phyloP scores from a whole-genome alignment of 2,797 vertebrate genomes.

The Tarsius wallacei region DNA sequence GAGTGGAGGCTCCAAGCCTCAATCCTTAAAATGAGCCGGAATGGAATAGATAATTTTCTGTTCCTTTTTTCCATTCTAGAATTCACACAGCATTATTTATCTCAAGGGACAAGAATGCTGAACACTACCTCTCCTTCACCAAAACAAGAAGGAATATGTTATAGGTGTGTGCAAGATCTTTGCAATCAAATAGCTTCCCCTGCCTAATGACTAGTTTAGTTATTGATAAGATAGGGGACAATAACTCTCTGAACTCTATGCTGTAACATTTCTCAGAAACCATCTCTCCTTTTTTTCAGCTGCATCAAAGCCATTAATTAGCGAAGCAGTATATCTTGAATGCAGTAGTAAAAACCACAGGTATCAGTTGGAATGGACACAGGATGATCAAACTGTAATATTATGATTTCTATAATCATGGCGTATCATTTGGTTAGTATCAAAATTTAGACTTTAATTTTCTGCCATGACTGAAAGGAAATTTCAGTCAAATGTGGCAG shows the following conservation, averaged over 20 bases:
- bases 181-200: conserved; percentile 5
- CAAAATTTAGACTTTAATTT: conserved; percentile 89
- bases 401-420: conserved; percentile 78
- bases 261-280: not conserved
- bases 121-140: not conserved
- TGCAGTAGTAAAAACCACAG: conserved; percentile 41
- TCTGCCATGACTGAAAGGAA: conserved; percentile 83
- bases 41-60: conserved; percentile 25
- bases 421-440: conserved; percentile 81
- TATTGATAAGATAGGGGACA: conserved; percentile 47
- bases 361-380: conserved; percentile 62
- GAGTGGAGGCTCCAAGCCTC: not conserved
- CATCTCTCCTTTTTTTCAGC: not conserved
- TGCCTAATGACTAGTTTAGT: conserved; percentile 22
- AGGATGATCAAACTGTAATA: conserved; percentile 81
- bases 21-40: conserved; percentile 43
- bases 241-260: not conserved
- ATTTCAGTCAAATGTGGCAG: conserved; percentile 83
- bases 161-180: not conserved
- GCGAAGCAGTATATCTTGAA: not conserved
- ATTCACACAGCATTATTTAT: conserved; percentile 55
- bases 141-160: conserved; percentile 55
- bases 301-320: conserved; percentile 55
- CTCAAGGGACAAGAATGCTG: conserved; percentile 15
- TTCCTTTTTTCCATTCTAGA: conserved; percentile 47